A percentile compares a stretch with the other conserved stretches of the same genome.
Conservation (phyloP, 2,797 vertebrate genomes). For the Tragelaphus oryx region DNA sequence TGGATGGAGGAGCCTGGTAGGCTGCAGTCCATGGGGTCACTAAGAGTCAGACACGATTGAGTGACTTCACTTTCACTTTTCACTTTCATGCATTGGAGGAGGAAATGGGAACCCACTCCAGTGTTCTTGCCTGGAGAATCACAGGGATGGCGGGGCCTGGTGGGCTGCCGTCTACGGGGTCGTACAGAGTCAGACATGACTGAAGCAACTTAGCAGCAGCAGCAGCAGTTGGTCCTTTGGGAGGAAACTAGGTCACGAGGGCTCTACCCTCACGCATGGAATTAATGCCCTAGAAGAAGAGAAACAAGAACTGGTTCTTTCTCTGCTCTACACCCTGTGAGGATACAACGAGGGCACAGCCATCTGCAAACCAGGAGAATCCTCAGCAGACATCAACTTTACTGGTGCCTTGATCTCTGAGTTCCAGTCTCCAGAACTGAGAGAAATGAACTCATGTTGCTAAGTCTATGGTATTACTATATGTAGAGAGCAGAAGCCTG, state of each 20-base stretch:
- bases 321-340: not conserved
- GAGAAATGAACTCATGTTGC: not conserved
- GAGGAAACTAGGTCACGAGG: not conserved
- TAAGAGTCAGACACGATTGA: too few relatives aligned
- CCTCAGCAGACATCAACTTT: not conserved
- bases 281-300: not conserved
- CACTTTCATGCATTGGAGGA: too few relatives aligned
- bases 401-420: not conserved
- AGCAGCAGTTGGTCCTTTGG: not conserved
- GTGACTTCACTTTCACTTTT: too few relatives aligned
- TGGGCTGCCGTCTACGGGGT: too few relatives aligned
- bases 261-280: not conserved
- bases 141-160: too few relatives aligned
- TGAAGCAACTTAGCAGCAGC: too few relatives aligned
- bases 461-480: not conserved
- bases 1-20: too few relatives aligned
- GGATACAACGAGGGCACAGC: not conserved
- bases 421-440: not conserved
- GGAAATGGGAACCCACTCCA: too few relatives aligned
- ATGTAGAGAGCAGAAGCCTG: not conserved
- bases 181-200: too few relatives aligned
- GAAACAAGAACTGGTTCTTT: not conserved
- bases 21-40: too few relatives aligned
- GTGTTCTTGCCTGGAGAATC: too few relatives aligned
- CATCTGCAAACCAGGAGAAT: too few relatives aligned